Evolutionary conservation across 2,113 vertebrate species (phyloP).

Genomic region (Neotoma lepida): DNA sequence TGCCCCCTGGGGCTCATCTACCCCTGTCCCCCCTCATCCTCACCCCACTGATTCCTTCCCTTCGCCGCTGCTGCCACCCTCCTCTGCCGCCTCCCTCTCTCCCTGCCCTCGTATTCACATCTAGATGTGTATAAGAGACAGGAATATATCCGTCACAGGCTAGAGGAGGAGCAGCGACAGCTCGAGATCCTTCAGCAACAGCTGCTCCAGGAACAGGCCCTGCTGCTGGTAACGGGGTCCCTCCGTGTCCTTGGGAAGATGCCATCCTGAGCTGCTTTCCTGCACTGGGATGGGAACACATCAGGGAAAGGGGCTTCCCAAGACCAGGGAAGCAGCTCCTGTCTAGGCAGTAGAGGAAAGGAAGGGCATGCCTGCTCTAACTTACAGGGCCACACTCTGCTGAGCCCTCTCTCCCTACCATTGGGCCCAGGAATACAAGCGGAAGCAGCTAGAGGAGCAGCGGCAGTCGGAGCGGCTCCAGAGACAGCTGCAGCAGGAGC

Average conservation of each 20-base stretch:
- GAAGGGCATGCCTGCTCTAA: constrained; percentile 53
- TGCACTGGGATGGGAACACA: constrained; percentile 64
- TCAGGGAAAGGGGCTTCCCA: constrained; percentile 59
- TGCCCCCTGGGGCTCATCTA: constrained; percentile 60
- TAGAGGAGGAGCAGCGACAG: constrained; percentile 96
- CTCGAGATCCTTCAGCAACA: constrained; percentile 97
- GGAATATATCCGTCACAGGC: constrained; percentile 96
- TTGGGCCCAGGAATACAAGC: constrained; percentile 92
- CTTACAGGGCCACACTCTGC: constrained; percentile 35
- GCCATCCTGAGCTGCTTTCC: constrained; percentile 31
- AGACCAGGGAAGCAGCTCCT: constrained; percentile 17
- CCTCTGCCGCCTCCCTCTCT: constrained; percentile 55
- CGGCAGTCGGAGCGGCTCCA: constrained; percentile 94
- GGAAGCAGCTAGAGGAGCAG: constrained; percentile 95
- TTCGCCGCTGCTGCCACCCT: constrained; percentile 47
- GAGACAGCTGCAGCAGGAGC: constrained; percentile 95
- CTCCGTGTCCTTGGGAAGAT: constrained; percentile 63
- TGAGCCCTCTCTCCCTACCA: constrained; percentile 63
- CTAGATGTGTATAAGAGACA: no score
- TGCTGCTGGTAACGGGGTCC: constrained; percentile 92
- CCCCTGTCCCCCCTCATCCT: constrained; percentile 59
- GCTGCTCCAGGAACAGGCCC: constrained; percentile 95
- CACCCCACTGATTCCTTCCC: background rate
- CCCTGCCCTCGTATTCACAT: no score
- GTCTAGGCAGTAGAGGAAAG: constrained; percentile 62